Evolutionary conservation across 2,888 invertebrate species (phyloP).

Genomic region (Cistogaster globosa): DNA sequence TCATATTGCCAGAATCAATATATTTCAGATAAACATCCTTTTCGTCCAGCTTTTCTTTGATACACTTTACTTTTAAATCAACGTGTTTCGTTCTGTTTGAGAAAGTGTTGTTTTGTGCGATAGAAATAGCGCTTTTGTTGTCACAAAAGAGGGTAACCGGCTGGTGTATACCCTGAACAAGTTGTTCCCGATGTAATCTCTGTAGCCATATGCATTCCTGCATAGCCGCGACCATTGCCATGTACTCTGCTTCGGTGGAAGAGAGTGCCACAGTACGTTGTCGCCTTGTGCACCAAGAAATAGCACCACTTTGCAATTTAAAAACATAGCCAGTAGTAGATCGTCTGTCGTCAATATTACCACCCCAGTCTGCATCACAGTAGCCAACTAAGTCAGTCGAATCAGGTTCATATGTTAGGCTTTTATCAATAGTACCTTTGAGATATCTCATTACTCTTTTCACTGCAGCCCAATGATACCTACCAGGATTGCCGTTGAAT

Average conservation of each 20-base stretch:
- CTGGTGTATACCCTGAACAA: background rate
- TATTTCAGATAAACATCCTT: background rate
- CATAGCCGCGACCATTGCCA: background rate
- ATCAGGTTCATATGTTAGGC: background rate
- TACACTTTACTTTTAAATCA: background rate
- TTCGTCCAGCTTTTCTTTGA: background rate
- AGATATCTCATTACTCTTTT: background rate
- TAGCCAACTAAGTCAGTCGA: background rate
- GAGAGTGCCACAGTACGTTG: slow-evolving; percentile 17
- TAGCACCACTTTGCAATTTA: background rate
- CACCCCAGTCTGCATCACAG: slow-evolving; percentile 17
- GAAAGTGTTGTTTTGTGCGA: background rate
- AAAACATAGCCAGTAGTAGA: background rate
- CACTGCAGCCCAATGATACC: background rate
- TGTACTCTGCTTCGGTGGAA: background rate
- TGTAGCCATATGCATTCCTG: background rate
- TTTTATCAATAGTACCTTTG: background rate
- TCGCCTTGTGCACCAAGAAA: background rate
- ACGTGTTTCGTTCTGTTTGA: slow-evolving; percentile 3
- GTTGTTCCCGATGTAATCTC: background rate
- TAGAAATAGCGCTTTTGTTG: background rate
- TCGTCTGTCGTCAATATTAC: background rate
- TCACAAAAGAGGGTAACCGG: background rate
- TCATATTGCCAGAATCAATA: background rate
- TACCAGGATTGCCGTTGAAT: slow-evolving; percentile 20